A percentile compares a stretch with the other conserved stretches of the same genome.
These are phyloP conservation scores for Callimico goeldii DNA, from an alignment of 2,797 vertebrate genomes.

Conservation along the genomic window DNA sequence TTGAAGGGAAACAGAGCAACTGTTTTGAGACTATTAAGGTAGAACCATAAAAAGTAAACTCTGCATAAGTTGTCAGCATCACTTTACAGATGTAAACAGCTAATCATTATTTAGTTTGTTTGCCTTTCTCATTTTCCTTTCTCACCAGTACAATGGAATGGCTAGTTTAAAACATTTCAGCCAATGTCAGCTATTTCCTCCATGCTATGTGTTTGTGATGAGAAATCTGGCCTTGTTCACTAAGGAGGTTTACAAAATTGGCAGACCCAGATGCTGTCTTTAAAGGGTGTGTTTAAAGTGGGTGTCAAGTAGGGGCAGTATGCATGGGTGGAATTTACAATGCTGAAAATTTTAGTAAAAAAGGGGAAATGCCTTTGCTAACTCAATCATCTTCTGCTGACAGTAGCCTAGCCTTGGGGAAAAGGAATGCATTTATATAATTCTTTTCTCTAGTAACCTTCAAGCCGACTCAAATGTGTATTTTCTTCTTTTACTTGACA, in stretches of 20 bases:
- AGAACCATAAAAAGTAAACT: conserved; percentile 1
- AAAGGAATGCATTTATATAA: conserved; percentile 59
- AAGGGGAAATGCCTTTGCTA: conserved; percentile 74
- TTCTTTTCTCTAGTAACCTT: conserved; percentile 68
- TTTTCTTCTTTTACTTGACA: conserved; percentile 56
- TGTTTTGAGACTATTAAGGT: background rate
- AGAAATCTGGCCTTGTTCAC: conserved; percentile 45
- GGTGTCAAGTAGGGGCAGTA: background rate
- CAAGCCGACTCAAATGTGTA: conserved; percentile 52
- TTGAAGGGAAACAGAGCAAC: background rate
- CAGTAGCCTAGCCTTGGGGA: conserved; percentile 71
- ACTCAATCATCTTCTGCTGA: conserved; percentile 76
- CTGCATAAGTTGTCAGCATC: background rate
- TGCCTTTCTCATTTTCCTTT: conserved; percentile 6
- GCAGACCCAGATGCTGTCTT: conserved; percentile 44
- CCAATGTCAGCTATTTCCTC: conserved; percentile 35
- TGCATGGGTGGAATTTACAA: conserved; percentile 62
- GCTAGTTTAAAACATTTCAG: conserved; percentile 31
- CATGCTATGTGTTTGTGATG: conserved; percentile 30
- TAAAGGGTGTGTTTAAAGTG: background rate
- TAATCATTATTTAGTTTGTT: background rate
- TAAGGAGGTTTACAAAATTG: conserved; percentile 29
- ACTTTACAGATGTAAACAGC: background rate
- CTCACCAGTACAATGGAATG: background rate
- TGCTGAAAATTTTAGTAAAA: conserved; percentile 61